A percentile compares a stretch with the other conserved stretches of the same genome.
Conservation (phyloP, 2,888 invertebrate genomes). For the Drosophila diplacantha region DNA sequence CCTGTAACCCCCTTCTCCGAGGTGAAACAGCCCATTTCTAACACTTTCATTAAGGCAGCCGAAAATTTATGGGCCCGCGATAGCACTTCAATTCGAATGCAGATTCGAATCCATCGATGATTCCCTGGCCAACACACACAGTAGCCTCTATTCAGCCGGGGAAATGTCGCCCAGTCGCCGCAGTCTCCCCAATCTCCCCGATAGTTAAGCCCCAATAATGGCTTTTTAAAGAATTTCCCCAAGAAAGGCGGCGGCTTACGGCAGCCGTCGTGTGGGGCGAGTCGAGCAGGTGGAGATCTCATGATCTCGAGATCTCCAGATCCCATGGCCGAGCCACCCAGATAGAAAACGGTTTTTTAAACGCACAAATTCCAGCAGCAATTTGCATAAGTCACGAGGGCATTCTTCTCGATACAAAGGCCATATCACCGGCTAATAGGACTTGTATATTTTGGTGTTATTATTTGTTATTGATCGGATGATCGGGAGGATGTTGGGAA, state of each 20-base stretch:
- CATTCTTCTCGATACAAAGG: slow-evolving; percentile 21
- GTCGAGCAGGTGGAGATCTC: slow-evolving; percentile 2
- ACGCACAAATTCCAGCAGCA: slow-evolving; percentile 31
- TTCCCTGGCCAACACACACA: slow-evolving; percentile 42
- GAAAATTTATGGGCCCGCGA: slow-evolving; percentile 56
- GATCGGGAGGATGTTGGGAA: slow-evolving; percentile 4
- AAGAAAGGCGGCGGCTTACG: slow-evolving; percentile 33
- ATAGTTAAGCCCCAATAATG: slow-evolving; percentile 66
- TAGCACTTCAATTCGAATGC: slow-evolving; percentile 47
- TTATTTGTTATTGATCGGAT: slow-evolving; percentile 35
- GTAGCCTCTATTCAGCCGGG: slow-evolving; percentile 51
- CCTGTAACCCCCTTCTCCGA: not conserved
- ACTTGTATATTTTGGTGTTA: slow-evolving; percentile 38
- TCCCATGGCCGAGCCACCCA: slow-evolving; percentile 53
- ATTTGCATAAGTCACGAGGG: slow-evolving; percentile 53
- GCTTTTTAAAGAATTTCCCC: slow-evolving; percentile 65
- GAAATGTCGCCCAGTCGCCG: slow-evolving; percentile 44
- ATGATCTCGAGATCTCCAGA: slow-evolving; percentile 1
- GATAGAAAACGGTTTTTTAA: slow-evolving; percentile 48
- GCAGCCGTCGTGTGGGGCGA: slow-evolving; percentile 58
- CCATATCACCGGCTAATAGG: slow-evolving; percentile 34
- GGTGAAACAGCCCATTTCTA: slow-evolving; percentile 55
- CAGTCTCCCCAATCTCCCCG: slow-evolving; percentile 7
- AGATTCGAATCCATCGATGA: slow-evolving; percentile 17
- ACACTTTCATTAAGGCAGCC: slow-evolving; percentile 57